These are phyloP conservation scores for Scolopax bukidnonensis DNA, from an alignment of 2,797 vertebrate species.

Conservation along the genomic window DNA sequence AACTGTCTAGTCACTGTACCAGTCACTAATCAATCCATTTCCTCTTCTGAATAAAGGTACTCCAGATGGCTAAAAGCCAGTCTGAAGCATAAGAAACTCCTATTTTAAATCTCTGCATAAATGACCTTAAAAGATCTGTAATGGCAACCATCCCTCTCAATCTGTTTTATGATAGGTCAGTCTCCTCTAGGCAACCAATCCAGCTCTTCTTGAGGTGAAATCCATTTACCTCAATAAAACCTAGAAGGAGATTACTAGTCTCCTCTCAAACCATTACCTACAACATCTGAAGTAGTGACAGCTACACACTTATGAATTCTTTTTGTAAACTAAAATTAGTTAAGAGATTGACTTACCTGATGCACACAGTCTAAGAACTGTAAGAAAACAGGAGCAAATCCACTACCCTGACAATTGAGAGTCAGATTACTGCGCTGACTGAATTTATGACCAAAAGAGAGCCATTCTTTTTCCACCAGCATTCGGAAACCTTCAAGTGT, in stretches of 20 bases:
- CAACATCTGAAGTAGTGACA: not conserved
- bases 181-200: not conserved
- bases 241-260: not conserved
- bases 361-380: constrained; percentile 98
- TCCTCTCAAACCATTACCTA: not conserved
- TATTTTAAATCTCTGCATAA: not conserved
- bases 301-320: not conserved
- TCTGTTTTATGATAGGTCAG: not conserved
- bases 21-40: not conserved
- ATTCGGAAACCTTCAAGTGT: constrained; percentile 96
- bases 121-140: not conserved
- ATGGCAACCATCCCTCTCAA: not conserved
- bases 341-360: constrained; percentile 83
- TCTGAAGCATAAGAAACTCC: not conserved
- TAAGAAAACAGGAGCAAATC: constrained; percentile 93
- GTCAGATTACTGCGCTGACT: constrained; percentile 92
- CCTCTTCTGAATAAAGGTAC: not conserved
- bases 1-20: not conserved
- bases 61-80: not conserved
- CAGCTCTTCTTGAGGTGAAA: not conserved
- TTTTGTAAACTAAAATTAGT: not conserved
- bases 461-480: constrained; percentile 97
- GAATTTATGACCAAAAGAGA: constrained; percentile 98
- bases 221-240: not conserved
- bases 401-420: constrained; percentile 92